phyloP scores from a whole-genome alignment of 2,797 vertebrate species.

The Paedocypris micromegethes region DNA sequence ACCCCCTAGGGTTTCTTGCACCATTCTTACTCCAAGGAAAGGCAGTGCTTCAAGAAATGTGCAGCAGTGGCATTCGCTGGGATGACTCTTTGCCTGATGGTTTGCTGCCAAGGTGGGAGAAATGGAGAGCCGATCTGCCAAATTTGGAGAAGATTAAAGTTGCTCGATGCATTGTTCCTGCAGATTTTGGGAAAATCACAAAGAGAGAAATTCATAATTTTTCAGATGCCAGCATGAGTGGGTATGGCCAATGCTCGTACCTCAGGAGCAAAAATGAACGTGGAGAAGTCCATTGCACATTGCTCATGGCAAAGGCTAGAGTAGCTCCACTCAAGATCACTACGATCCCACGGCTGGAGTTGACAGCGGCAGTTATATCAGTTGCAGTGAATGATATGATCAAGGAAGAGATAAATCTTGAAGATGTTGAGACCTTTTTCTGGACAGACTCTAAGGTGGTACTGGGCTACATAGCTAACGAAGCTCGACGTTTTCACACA shows the following conservation, averaged over 20 bases:
- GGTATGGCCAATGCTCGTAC: slow-evolving; percentile 12
- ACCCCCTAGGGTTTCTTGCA: not conserved
- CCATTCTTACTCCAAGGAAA: slow-evolving; percentile 4
- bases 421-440: not conserved
- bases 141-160: not conserved
- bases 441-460: slow-evolving; percentile 5
- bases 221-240: slow-evolving; percentile 1
- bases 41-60: slow-evolving; percentile 3
- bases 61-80: not conserved
- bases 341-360: not conserved
- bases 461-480: slow-evolving; percentile 1
- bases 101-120: not conserved
- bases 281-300: not conserved
- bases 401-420: not conserved
- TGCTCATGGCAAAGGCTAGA: slow-evolving; percentile 2
- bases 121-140: not conserved
- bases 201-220: slow-evolving; percentile 5
- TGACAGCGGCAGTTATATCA: not conserved
- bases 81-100: not conserved
- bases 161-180: not conserved
- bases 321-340: slow-evolving; percentile 1
- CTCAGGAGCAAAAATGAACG: not conserved
- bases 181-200: not conserved
- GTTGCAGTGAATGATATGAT: slow-evolving; percentile 3
- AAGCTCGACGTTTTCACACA: not conserved